Conservation (phyloP, 1,140 invertebrate genomes). For the Eulimnadia texana region DNA sequence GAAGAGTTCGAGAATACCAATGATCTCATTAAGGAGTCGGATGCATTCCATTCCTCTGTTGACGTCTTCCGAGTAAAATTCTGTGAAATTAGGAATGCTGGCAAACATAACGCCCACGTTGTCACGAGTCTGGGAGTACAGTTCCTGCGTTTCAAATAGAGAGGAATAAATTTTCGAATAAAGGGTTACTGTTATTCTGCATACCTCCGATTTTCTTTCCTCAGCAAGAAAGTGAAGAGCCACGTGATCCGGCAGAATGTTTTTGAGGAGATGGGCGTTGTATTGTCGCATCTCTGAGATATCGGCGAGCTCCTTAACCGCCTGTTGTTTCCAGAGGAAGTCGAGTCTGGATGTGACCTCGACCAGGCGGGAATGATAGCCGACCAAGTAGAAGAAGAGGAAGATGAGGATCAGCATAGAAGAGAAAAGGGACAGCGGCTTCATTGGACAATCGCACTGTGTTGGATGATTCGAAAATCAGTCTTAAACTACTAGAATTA, state of each 20-base stretch:
- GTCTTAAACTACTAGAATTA: too few relatives aligned
- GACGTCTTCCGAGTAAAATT: slow-evolving; percentile 95
- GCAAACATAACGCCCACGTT: slow-evolving; percentile 95
- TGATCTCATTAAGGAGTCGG: slow-evolving; percentile 92
- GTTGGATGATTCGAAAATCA: too few relatives aligned
- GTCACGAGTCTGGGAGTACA: slow-evolving; percentile 84
- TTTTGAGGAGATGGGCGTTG: slow-evolving; percentile 71
- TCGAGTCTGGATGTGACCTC: slow-evolving; percentile 80
- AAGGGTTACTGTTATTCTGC: background rate
- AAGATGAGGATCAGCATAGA: slow-evolving; percentile 57
- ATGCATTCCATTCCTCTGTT: slow-evolving; percentile 96
- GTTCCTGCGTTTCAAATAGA: slow-evolving; percentile 46
- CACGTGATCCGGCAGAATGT: slow-evolving; percentile 92
- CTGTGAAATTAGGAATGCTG: slow-evolving; percentile 94
- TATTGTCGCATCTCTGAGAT: slow-evolving; percentile 76
- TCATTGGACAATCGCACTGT: background rate
- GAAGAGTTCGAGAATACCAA: slow-evolving; percentile 40
- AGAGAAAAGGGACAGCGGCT: slow-evolving; percentile 24
- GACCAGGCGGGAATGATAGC: slow-evolving; percentile 77
- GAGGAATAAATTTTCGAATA: slow-evolving; percentile 14
- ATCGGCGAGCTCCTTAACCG: slow-evolving; percentile 73
- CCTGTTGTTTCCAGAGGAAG: slow-evolving; percentile 90
- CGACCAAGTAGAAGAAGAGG: slow-evolving; percentile 72
- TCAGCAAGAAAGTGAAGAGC: slow-evolving; percentile 79
- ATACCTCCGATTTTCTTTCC: slow-evolving; percentile 48